These are phyloP conservation scores for Ooceraea biroi DNA, from an alignment of 1,140 invertebrate species.

Conservation along the genomic window DNA sequence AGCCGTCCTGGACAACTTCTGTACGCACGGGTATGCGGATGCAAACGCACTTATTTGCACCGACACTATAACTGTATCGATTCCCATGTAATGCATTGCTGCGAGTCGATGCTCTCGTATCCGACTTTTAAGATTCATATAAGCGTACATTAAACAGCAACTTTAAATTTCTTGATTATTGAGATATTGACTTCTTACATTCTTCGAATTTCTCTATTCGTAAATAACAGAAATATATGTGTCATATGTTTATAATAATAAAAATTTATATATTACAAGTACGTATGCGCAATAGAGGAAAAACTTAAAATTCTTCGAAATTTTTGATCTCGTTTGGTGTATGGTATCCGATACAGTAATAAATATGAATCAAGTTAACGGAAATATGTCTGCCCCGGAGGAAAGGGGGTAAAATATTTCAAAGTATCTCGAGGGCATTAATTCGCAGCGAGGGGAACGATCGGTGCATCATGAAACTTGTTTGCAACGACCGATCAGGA, in stretches of 20 bases:
- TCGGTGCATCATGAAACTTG: neutral
- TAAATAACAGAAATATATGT: neutral
- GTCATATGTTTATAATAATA: too few species aligned
- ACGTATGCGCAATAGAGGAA: neutral
- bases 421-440: neutral
- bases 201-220: neutral
- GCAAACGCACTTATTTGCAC: constrained; percentile 15
- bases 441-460: neutral
- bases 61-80: neutral
- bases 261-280: neutral
- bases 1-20: constrained; percentile 26
- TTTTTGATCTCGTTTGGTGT: neutral
- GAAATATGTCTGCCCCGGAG: neutral
- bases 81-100: neutral
- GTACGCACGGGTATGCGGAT: constrained; percentile 29
- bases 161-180: neutral
- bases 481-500: neutral
- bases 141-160: neutral
- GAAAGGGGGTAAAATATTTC: neutral
- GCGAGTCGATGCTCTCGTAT: neutral
- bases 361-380: neutral
- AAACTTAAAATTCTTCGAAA: neutral
- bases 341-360: neutral
- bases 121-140: constrained; percentile 3
- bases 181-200: neutral